Percentiles rank a stretch among this genome's conserved stretches.
Conservation (phyloP, 2,888 invertebrate genomes). For the Brenthis daphne region DNA sequence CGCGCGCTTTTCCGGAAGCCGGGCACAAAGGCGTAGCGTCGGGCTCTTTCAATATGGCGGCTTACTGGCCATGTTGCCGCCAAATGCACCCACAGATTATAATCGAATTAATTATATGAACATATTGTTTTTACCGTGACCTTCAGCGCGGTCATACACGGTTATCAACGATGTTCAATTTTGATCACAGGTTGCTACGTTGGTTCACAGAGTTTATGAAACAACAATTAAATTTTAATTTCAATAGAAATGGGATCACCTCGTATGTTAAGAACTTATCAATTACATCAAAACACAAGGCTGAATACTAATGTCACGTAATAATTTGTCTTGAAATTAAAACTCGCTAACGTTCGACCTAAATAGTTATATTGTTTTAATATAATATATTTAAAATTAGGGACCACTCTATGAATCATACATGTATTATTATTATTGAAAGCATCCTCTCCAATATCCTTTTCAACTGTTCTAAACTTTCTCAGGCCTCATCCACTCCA, state of each 20-base stretch:
- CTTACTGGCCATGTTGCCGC: slow-evolving; percentile 45
- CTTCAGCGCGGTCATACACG: slow-evolving; percentile 68
- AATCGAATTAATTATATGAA: slow-evolving; percentile 65
- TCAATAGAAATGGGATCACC: slow-evolving; percentile 25
- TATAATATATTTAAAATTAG: too few species aligned
- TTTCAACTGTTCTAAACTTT: too few species aligned
- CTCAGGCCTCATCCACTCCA: too few species aligned
- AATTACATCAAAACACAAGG: slow-evolving; percentile 11
- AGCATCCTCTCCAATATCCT: too few species aligned
- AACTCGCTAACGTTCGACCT: too few species aligned
- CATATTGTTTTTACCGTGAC: slow-evolving; percentile 66
- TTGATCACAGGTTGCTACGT: slow-evolving; percentile 66
- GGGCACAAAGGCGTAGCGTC: slow-evolving; percentile 57
- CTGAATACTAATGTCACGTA: slow-evolving; percentile 10
- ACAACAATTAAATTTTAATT: slow-evolving; percentile 28
- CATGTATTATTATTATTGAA: too few species aligned
- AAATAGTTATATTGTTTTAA: too few species aligned
- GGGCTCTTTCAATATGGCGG: slow-evolving; percentile 57
- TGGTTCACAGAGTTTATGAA: slow-evolving; percentile 70
- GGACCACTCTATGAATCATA: too few species aligned
- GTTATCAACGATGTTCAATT: slow-evolving; percentile 66
- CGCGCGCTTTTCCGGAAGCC: slow-evolving; percentile 71
- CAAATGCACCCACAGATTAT: slow-evolving; percentile 38
- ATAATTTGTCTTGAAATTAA: neutral
- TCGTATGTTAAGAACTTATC: slow-evolving; percentile 16